Base-by-base conservation (phyloP, 2,797 vertebrate genomes). In the Octomys mimax region DNA sequence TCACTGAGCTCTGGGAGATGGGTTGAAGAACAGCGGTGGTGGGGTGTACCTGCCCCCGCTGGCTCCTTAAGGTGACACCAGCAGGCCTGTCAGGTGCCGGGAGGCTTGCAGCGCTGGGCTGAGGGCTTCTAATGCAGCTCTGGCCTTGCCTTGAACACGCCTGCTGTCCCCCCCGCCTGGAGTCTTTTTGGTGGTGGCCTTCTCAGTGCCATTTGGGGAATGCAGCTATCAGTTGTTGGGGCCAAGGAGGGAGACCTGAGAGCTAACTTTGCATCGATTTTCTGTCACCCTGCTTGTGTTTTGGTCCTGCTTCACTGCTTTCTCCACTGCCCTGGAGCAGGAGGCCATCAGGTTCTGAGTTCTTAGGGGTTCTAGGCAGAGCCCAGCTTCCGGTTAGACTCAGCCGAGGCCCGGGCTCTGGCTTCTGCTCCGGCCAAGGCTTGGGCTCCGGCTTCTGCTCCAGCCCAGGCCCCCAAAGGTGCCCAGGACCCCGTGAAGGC, bases 1-100 rank as follows among this genome's bases (percentile, higher is more conserved):
- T 94, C 91, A 61, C 87, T 92, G 79, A 73, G 28, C 46, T n/a
- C 85, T 28, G 46, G 2, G 83, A 86, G 57, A 84, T 16, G 28
- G 49, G 64, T 33, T 79, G 73, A 87, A 84, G n/a, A 86, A 36
- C 70, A 22, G 52, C 61, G 33, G 6, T 6, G 71, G 64, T 28
- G 33, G 33, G n/a, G 13, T 49, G 77, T 62, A n/a, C 22, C 36
- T 42, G 6, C 24, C 46, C 90, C 42, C 36, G 42, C 87, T 78
- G 64, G 75, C 26, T 59, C 62, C 54, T 49, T 83, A 31, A n/a
- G 62, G 49, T 31, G 33, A 39, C 52, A 18, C 13, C 24, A 11
- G 6, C 28, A 21, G 14, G 54, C 31, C 78, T 0, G 36, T 36
- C 12, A 42, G 46, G 54, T 54, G 28, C 31, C 28, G 4, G 71